Evolutionary conservation across 1,140 invertebrate genomes (phyloP), one percentile per base, ranked within the genome.

Genomic region (Leptopilina clavipes): DNA sequence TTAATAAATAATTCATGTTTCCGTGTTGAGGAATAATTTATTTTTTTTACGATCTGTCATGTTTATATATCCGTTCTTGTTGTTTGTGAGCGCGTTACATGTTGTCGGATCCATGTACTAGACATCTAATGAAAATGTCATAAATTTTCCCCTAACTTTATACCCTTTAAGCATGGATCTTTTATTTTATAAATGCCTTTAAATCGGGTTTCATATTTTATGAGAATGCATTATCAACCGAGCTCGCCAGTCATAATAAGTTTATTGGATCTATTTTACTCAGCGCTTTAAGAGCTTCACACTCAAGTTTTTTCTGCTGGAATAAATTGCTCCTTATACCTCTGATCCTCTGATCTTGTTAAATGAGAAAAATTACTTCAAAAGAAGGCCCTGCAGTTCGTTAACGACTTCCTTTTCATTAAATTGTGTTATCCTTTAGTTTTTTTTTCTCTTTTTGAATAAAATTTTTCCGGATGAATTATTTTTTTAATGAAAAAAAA

Each of bases 1-100:
- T n/a, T 31, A 37, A 65, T 65, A 65, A 65, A 65, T 65, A 31
- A 65, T 65, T 65, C 25, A 65, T 65, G 25, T n/a, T 37, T 0
- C 22, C 59, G 59, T 65, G 59, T 31, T 31, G 11, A 65, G 22
- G 59, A 31, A 65, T 65, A 37, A 31, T 65, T 65, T 65, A 65
- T 40, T 40, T 65, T 65, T 37, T 65, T 65, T 65, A 65, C 59
- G 59, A 65, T 37, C 22, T 14, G 59, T 31, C 19, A 52, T 52
- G 48, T 52, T 65, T 65, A n/a, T 9, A 19, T 17, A 65, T 65
- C 11, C 56, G 11, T 65, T 31, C 11, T 0, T 65, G n/a, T n/a
- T n/a, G n/a, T n/a, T n/a, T 37, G 19, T 6, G 22, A 22, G 56
- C 56, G 19, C 14, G 56, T 65, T 65, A 31, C 22, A 22, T 65